Evolutionary conservation across 2,797 vertebrate species (phyloP).

Genomic region (Threskiornis aethiopicus): DNA sequence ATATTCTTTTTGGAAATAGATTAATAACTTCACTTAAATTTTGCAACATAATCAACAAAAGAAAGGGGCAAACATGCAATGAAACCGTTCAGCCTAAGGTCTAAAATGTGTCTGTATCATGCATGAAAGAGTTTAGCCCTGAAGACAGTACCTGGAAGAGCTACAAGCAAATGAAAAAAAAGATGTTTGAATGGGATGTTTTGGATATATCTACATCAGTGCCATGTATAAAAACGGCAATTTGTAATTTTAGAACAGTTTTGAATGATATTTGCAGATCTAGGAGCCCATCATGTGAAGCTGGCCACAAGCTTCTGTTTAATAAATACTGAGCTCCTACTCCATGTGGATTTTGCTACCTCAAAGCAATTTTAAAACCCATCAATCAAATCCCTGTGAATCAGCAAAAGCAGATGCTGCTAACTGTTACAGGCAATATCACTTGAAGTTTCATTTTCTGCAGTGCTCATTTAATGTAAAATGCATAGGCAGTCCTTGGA

Average conservation of each 20-base stretch:
- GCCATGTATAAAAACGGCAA: neutral
- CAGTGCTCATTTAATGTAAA: conserved; percentile 19
- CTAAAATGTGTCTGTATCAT: neutral
- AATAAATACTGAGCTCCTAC: conserved; percentile 11
- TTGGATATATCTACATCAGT: neutral
- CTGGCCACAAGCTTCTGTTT: neutral
- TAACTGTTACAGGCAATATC: conserved; percentile 7
- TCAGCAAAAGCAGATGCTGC: conserved; percentile 53
- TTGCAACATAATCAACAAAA: neutral
- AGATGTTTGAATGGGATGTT: neutral
- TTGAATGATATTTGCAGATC: neutral
- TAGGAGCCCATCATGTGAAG: neutral
- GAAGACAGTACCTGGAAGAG: neutral
- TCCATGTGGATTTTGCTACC: conserved; percentile 34
- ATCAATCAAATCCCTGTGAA: conserved; percentile 49
- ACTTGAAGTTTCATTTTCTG: conserved; percentile 21
- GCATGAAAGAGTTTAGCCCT: neutral
- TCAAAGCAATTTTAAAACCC: conserved; percentile 50
- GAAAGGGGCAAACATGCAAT: neutral
- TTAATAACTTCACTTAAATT: neutral
- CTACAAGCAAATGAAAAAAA: neutral
- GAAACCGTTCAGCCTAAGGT: neutral
- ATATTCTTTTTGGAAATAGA: neutral
- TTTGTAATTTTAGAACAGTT: neutral
- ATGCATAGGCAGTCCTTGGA: neutral